Conservation (phyloP, 2,797 vertebrate species). For the Eleutherodactylus coqui region DNA sequence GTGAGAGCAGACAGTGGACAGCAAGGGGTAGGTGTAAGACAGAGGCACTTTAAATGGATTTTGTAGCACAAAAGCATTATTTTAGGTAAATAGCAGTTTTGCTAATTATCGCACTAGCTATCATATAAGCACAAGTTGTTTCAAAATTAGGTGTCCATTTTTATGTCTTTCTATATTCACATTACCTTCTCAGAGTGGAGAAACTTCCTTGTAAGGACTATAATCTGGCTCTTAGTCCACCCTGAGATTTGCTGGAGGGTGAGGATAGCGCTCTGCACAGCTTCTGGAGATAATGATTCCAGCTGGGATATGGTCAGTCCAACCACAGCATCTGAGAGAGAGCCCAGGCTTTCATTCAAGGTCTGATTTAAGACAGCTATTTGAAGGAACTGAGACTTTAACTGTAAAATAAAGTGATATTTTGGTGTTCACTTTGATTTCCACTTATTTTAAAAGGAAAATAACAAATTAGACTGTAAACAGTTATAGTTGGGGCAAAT, state of each 20-base stretch:
- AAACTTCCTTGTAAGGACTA: conserved; percentile 78
- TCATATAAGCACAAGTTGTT: too few species aligned
- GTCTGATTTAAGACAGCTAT: conserved; percentile 78
- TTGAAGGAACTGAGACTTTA: conserved; percentile 78
- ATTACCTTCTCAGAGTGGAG: conserved; percentile 78
- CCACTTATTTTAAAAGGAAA: neutral
- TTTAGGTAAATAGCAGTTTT: too few species aligned
- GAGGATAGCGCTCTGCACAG: conserved; percentile 74
- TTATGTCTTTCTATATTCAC: neutral
- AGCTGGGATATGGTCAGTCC: conserved; percentile 76
- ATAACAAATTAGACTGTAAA: neutral
- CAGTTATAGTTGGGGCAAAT: too few species aligned
- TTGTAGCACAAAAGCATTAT: too few species aligned
- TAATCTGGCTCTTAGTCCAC: conserved; percentile 78
- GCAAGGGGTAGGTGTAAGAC: too few species aligned
- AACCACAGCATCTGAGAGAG: conserved; percentile 78
- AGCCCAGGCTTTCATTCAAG: conserved; percentile 78
- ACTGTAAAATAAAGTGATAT: conserved; percentile 68
- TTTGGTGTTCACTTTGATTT: neutral
- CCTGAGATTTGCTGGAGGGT: conserved; percentile 79
- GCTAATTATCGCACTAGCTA: too few species aligned
- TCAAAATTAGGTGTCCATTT: too few species aligned
- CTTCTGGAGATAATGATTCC: conserved; percentile 77
- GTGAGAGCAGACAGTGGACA: too few species aligned
- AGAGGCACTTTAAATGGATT: too few species aligned